Evolutionary conservation across 2,888 invertebrate genomes (phyloP).

Genomic region (Quadroppia sp.): DNA sequence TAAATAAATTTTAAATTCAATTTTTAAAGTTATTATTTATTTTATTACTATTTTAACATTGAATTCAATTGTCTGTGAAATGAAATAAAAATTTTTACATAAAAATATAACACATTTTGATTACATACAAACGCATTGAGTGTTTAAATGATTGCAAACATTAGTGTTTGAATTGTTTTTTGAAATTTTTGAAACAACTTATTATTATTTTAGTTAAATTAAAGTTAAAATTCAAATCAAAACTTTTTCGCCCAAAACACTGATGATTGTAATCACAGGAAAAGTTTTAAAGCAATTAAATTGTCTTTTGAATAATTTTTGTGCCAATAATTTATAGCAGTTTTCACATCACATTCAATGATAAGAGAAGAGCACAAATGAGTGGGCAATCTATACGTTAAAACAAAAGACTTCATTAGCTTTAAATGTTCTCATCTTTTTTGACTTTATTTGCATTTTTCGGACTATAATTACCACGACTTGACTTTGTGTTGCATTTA

Average conservation of each 20-base stretch:
- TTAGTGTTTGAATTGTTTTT: too few species aligned
- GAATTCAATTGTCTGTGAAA: too few species aligned
- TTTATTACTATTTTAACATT: too few species aligned
- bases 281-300: conserved; percentile 23
- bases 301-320: not conserved
- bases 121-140: too few species aligned
- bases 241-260: conserved; percentile 10
- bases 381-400: conserved; percentile 6
- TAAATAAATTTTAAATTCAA: not conserved
- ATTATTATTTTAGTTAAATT: not conserved
- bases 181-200: too few species aligned
- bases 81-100: too few species aligned
- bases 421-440: conserved; percentile 16
- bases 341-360: not conserved
- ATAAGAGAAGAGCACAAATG: not conserved
- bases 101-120: too few species aligned
- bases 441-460: conserved; percentile 21
- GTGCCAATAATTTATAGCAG: conserved; percentile 23
- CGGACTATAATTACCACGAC: conserved; percentile 10
- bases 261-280: conserved; percentile 1
- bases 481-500: not conserved
- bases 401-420: conserved; percentile 29
- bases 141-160: too few species aligned
- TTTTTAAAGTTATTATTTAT: too few species aligned
- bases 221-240: not conserved